A percentile compares a stretch with the other conserved stretches of the same genome.
Conservation (phyloP, 2,888 invertebrate genomes). For the Pyrrhosoma nymphula region DNA sequence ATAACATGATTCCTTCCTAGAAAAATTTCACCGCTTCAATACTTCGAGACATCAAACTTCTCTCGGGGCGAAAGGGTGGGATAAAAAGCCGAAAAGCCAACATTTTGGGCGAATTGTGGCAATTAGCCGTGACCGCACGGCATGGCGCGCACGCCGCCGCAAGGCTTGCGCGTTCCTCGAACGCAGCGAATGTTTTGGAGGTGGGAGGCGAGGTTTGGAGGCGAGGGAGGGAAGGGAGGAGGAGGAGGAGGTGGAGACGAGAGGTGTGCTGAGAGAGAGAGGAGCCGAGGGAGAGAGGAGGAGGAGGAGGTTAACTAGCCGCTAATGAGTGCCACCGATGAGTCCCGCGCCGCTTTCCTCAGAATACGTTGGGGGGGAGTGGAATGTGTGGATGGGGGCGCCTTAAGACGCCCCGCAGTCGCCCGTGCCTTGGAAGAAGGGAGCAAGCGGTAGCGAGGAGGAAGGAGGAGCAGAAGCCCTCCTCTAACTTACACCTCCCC, state of each 20-base stretch:
- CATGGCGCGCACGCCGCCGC: neutral
- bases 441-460: neutral
- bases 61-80: neutral
- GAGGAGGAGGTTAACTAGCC: slow-evolving; percentile 46
- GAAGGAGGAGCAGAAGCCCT: neutral
- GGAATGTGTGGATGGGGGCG: neutral
- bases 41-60: neutral
- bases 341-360: neutral
- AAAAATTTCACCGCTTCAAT: neutral
- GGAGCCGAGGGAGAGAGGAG: neutral
- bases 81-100: neutral
- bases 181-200: no score
- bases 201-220: neutral
- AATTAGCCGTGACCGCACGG: slow-evolving; percentile 41
- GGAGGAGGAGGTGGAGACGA: neutral
- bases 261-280: neutral
- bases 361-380: neutral
- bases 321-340: slow-evolving; percentile 53
- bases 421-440: neutral
- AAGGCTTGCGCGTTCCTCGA: neutral
- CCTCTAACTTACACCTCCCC: neutral
- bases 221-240: no score
- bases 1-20: neutral
- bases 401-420: slow-evolving; percentile 24
- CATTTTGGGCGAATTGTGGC: slow-evolving; percentile 30